Conservation (phyloP, 2,113 vertebrate species). For the Ginglymostoma cirratum region DNA sequence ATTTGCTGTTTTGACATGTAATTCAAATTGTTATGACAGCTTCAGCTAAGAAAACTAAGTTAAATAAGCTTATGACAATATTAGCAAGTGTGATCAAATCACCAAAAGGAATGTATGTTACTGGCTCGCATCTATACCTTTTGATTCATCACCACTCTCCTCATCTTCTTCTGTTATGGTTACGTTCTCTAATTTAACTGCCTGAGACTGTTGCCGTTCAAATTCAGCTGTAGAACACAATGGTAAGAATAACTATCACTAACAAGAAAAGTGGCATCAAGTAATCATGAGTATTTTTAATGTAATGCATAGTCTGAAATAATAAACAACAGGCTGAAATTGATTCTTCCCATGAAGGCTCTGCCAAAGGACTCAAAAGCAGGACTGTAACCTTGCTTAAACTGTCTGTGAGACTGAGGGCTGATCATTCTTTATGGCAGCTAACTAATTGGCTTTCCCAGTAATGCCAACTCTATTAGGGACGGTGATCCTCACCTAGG, state of each 20-base stretch:
- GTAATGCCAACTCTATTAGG: background rate
- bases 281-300: background rate
- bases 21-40: background rate
- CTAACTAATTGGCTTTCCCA: background rate
- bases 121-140: background rate
- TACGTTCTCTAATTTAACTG: background rate
- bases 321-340: background rate
- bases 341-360: background rate
- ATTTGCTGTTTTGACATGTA: background rate
- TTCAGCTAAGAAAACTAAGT: background rate
- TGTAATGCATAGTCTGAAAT: background rate
- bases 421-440: background rate
- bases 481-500: background rate
- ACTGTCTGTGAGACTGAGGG: background rate
- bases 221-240: constrained; percentile 8
- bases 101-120: background rate
- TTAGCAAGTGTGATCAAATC: background rate
- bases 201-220: background rate
- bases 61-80: background rate
- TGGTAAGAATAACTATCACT: background rate
- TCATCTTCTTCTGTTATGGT: background rate
- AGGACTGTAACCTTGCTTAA: background rate
- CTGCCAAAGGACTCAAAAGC: background rate
- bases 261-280: background rate
- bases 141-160: background rate